These are phyloP conservation scores for Glossophaga mutica DNA, from an alignment of 2,797 vertebrate genomes.

Conservation along the genomic window DNA sequence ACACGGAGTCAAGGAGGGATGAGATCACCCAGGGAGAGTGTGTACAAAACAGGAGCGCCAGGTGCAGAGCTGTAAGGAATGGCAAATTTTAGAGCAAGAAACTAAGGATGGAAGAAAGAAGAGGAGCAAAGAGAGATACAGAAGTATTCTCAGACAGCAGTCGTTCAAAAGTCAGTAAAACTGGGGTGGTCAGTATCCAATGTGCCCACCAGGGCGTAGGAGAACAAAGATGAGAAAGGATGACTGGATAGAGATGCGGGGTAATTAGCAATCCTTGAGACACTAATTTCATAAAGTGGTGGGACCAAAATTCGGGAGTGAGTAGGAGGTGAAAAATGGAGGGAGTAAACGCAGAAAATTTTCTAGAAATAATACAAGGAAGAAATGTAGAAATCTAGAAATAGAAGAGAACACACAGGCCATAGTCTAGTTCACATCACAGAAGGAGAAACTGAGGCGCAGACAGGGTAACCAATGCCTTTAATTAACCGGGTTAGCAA, in stretches of 20 bases:
- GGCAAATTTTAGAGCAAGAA: not conserved
- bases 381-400: not conserved
- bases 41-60: not conserved
- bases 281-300: not conserved
- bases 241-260: not conserved
- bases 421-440: not conserved
- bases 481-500: not conserved
- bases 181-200: not conserved
- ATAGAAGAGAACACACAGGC: not conserved
- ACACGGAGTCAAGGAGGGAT: not conserved
- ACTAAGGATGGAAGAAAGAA: not conserved
- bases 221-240: not conserved
- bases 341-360: not conserved
- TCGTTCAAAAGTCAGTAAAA: not conserved
- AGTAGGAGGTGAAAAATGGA: not conserved
- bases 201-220: rapidly evolving
- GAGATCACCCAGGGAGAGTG: not conserved
- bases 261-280: not conserved
- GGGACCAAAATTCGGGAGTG: not conserved
- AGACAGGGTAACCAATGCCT: not conserved
- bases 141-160: not conserved
- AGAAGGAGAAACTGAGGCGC: not conserved
- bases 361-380: not conserved
- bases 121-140: not conserved
- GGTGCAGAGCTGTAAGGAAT: not conserved